These are phyloP conservation scores for Synanthedon myopaeformis DNA, from an alignment of 2,888 invertebrate species.

Conservation along the genomic window DNA sequence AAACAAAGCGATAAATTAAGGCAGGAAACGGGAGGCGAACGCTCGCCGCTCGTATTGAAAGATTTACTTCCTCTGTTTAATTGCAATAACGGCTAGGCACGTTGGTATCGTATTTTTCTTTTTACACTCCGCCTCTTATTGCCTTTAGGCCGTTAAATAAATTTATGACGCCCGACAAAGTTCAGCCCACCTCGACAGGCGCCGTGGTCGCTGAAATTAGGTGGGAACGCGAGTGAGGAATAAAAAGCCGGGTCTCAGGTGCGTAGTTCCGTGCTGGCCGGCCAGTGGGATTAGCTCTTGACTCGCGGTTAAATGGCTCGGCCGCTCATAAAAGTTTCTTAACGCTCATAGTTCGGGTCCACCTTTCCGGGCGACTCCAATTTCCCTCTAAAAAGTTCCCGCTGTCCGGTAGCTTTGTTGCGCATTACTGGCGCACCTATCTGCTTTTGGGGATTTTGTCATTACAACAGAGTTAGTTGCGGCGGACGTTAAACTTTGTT, in stretches of 20 bases:
- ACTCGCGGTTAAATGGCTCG: constrained; percentile 58
- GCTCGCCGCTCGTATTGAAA: constrained; percentile 66
- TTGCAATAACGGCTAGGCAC: constrained; percentile 71
- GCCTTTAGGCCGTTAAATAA: constrained; percentile 69
- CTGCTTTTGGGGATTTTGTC: constrained; percentile 36
- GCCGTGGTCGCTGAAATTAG: constrained; percentile 56
- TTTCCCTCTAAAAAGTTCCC: constrained; percentile 45
- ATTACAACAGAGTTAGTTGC: constrained; percentile 24
- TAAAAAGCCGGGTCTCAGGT: constrained; percentile 62
- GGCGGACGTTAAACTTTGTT: constrained; percentile 40
- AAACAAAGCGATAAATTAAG: constrained; percentile 70
- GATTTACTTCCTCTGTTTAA: constrained; percentile 72
- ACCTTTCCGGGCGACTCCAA: constrained; percentile 46
- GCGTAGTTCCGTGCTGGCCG: constrained; percentile 38
- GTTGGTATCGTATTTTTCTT: constrained; percentile 71
- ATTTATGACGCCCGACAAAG: constrained; percentile 70
- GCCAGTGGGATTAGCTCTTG: constrained; percentile 59
- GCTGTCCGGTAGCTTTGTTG: constrained; percentile 36
- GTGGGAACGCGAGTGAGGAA: constrained; percentile 62
- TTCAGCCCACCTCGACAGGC: constrained; percentile 61
- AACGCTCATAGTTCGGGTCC: constrained; percentile 55
- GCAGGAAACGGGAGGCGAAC: constrained; percentile 61
- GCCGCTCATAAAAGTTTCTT: constrained; percentile 64
- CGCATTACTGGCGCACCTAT: constrained; percentile 36
- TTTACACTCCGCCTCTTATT: constrained; percentile 70